phyloP scores from a whole-genome alignment of 2,888 invertebrate species.

The Anticlea derivata region DNA sequence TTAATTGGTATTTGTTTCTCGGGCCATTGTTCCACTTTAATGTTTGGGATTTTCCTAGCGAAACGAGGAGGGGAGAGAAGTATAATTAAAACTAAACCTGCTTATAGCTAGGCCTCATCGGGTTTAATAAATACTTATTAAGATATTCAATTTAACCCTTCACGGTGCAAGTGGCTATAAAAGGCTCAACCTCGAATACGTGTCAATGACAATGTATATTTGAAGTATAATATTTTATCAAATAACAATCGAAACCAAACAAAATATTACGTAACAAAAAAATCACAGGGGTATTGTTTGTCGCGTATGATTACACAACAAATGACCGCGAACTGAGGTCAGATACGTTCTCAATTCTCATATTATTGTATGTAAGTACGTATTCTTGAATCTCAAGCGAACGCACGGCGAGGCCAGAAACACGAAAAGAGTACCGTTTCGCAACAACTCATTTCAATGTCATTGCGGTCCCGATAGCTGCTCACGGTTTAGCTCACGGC shows the following conservation, averaged over 20 bases:
- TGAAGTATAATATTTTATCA: conserved; percentile 40
- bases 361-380: conserved; percentile 81
- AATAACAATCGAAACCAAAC: conserved; percentile 51
- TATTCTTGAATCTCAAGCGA: conserved; percentile 78
- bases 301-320: conserved; percentile 72
- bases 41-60: conserved; percentile 15
- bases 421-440: conserved; percentile 80
- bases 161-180: neutral
- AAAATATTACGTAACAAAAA: conserved; percentile 53
- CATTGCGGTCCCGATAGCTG: conserved; percentile 63
- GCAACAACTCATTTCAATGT: conserved; percentile 78
- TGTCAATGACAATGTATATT: conserved; percentile 22
- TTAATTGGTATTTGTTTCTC: conserved; percentile 26
- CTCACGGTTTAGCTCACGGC: conserved; percentile 28
- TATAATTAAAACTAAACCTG: conserved; percentile 8
- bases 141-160: conserved; percentile 17
- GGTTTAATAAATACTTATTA: conserved; percentile 7
- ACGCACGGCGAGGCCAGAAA: conserved; percentile 62
- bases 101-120: neutral
- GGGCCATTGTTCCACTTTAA: conserved; percentile 16
- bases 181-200: conserved; percentile 15
- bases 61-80: neutral
- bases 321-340: conserved; percentile 80
- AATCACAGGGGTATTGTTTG: conserved; percentile 71
- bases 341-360: conserved; percentile 81